A percentile compares a stretch with the other conserved stretches of the same genome.
Evolutionary conservation across 1,140 invertebrate genomes (phyloP).

Genomic region (Cylas formicarius): DNA sequence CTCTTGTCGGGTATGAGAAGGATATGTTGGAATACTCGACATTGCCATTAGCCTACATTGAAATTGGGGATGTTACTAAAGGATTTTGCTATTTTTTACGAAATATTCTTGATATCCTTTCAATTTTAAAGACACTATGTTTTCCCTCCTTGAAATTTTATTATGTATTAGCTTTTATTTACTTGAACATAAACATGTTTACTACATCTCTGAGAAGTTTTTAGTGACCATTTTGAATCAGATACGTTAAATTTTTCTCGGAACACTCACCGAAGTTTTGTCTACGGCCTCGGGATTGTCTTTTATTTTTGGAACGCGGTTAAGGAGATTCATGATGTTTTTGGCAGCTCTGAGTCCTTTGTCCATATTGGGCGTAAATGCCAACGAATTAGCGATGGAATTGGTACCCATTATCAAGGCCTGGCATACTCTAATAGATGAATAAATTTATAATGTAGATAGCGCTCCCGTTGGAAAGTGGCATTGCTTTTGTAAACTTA

Average conservation of each 20-base stretch:
- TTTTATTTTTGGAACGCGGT: slow-evolving; percentile 48
- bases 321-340: slow-evolving; percentile 58
- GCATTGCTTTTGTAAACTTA: slow-evolving; percentile 46
- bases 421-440: slow-evolving; percentile 70
- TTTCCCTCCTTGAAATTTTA: background rate
- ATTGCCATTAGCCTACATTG: slow-evolving; percentile 46
- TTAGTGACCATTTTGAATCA: too few species aligned
- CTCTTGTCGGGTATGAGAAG: slow-evolving; percentile 74
- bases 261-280: slow-evolving; percentile 40
- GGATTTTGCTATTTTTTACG: background rate
- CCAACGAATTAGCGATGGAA: slow-evolving; percentile 79
- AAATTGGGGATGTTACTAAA: background rate
- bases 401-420: slow-evolving; percentile 78
- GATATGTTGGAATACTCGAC: slow-evolving; percentile 64
- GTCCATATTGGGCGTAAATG: slow-evolving; percentile 80
- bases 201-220: background rate
- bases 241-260: too few species aligned
- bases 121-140: slow-evolving; percentile 42
- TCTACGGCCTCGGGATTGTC: slow-evolving; percentile 24
- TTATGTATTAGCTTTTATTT: background rate
- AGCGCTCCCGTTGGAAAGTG: too few species aligned
- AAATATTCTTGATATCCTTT: slow-evolving; percentile 34
- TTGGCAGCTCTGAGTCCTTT: slow-evolving; percentile 76
- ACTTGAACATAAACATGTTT: background rate
- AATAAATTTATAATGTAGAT: too few species aligned